Percentiles rank a stretch among this genome's conserved stretches.
Conservation (phyloP, 2,888 invertebrate species). For the Hydrotaea cyrtoneurina region DNA sequence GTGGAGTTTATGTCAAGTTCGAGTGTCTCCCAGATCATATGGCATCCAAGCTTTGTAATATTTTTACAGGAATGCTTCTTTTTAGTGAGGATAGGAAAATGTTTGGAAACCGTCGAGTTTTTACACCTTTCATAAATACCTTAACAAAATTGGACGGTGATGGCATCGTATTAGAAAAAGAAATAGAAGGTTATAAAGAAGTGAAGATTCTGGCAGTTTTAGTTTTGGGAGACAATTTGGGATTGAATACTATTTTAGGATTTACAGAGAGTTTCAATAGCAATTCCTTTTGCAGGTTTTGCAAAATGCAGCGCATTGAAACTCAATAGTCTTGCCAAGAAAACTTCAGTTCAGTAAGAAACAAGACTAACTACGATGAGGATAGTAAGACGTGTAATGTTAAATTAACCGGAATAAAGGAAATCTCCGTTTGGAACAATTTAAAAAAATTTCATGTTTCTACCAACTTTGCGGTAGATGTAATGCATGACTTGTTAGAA, state of each 20-base stretch:
- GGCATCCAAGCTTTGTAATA: conserved; percentile 7
- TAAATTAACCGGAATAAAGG: conserved; percentile 25
- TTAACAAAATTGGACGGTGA: conserved; percentile 25
- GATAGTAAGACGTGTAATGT: neutral
- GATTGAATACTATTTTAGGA: conserved; percentile 19
- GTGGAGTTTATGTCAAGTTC: conserved; percentile 24
- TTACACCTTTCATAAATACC: conserved; percentile 20
- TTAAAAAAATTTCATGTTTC: conserved; percentile 36
- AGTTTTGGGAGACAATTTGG: conserved; percentile 29
- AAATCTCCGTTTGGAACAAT: conserved; percentile 35
- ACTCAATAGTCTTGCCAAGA: conserved; percentile 14
- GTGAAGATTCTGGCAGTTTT: conserved; percentile 32
- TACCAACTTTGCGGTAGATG: conserved; percentile 37
- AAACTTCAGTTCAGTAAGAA: conserved; percentile 17
- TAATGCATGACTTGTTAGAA: conserved; percentile 46
- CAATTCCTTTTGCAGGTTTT: conserved; percentile 30
- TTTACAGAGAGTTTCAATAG: conserved; percentile 32
- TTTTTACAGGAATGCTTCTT: conserved; percentile 20
- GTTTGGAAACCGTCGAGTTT: conserved; percentile 21
- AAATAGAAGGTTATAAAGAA: conserved; percentile 31
- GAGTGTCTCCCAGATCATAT: conserved; percentile 24
- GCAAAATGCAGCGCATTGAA: conserved; percentile 20
- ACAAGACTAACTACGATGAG: conserved; percentile 5
- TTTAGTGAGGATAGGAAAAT: conserved; percentile 31
- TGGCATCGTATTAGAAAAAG: conserved; percentile 1